phyloP scores from a whole-genome alignment of 2,888 invertebrate species.

The Drosophila gaucha region DNA sequence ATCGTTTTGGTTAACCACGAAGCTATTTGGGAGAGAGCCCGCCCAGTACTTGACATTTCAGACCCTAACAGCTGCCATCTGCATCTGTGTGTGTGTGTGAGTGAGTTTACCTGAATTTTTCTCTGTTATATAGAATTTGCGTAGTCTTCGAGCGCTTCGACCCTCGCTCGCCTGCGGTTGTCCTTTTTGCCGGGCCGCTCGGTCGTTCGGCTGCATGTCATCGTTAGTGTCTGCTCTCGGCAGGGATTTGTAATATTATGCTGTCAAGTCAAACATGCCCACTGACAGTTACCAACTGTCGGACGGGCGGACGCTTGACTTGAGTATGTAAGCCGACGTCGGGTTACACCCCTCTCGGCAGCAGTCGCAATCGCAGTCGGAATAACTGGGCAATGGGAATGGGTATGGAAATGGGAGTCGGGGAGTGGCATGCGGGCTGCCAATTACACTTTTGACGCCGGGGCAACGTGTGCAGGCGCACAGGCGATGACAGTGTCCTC shows the following conservation, averaged over 20 bases:
- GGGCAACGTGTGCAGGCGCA: slow-evolving; percentile 26
- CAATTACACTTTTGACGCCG: slow-evolving; percentile 82
- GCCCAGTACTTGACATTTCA: slow-evolving; percentile 22
- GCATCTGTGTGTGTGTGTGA: slow-evolving; percentile 2
- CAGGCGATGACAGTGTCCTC: slow-evolving; percentile 47
- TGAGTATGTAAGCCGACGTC: slow-evolving; percentile 70
- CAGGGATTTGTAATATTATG: slow-evolving; percentile 82
- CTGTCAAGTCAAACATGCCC: slow-evolving; percentile 80
- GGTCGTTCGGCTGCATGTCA: slow-evolving; percentile 61
- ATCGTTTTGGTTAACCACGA: slow-evolving; percentile 41
- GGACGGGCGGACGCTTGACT: slow-evolving; percentile 69
- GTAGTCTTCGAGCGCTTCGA: slow-evolving; percentile 23
- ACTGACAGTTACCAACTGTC: slow-evolving; percentile 79
- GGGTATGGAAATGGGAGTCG: background rate
- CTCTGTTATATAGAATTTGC: slow-evolving; percentile 51
- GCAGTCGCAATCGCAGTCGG: slow-evolving; percentile 29
- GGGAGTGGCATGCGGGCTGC: slow-evolving; percentile 64
- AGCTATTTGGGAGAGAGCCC: slow-evolving; percentile 19
- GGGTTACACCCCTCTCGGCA: slow-evolving; percentile 53
- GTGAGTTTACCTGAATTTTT: slow-evolving; percentile 40
- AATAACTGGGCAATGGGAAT: slow-evolving; percentile 16
- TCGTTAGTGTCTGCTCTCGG: slow-evolving; percentile 80
- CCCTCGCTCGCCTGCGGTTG: slow-evolving; percentile 56
- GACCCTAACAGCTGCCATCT: slow-evolving; percentile 34
- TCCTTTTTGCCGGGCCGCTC: slow-evolving; percentile 58